Base-by-base conservation (phyloP, 2,113 vertebrate species). In the Bungarus multicinctus region DNA sequence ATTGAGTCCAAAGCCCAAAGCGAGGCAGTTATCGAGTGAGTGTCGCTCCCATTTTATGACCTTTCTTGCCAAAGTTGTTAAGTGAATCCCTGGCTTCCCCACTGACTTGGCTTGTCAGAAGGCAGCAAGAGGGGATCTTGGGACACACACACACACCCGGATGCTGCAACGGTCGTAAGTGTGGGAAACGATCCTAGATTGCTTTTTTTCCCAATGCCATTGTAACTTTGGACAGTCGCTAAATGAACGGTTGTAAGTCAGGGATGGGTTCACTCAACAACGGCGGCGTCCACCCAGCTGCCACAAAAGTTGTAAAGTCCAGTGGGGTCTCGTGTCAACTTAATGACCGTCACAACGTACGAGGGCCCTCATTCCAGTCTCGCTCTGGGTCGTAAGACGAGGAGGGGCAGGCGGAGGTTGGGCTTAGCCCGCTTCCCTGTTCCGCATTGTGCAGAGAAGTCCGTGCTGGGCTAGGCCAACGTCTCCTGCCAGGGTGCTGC, bases 71-170 rank as follows among this genome's bases (percentile, higher is more conserved):
- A 30, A 3, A 22, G 6, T 57, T 12, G 11, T 30, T 30, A 64
- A 30, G 58, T 1, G 27, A 30, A 64, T 25, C 57, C 3, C 3
- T 64, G 58, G 58, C 27, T 64, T 12, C 27, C 27, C 2, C 58
- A 11, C 10, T 60, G 58, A 27, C 1, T 20, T 55, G 20, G 20
- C 20, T 55, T 55, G 54, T 55, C 54, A 55, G 27, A 30, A 64
- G 3, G 27, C 12, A 0, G 10, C 58, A 30, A 30, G 11, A 30
- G 58, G 58, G 58, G 55, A 30, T 12, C 10, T 0, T 0, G 27
- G 27, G 25, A 30, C 47, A 47, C n/a, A n/a, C n/a, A n/a, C n/a
- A n/a, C n/a, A n/a, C 8, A 3, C 9, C 1, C 0, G 5, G 55
- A 22, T 2, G 5, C 20, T 57, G 22, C 6, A 5, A 58, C 7